These are phyloP conservation scores for Melanaphis sacchari DNA, from an alignment of 1,140 invertebrate species.

Conservation along the genomic window DNA sequence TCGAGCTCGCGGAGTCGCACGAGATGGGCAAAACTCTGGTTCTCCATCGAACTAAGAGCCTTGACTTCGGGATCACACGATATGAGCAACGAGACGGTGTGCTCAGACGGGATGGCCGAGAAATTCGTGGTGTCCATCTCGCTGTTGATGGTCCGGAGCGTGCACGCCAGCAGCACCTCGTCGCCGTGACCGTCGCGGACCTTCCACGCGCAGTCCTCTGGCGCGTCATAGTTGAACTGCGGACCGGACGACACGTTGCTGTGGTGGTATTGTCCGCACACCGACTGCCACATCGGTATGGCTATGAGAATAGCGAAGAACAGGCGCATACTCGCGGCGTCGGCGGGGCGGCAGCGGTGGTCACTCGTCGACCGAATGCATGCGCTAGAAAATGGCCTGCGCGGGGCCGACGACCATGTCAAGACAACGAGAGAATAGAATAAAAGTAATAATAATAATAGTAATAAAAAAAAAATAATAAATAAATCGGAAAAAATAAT, in stretches of 20 bases:
- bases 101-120: constrained; percentile 82
- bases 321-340: constrained; percentile 9
- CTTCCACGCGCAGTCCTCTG: constrained; percentile 82
- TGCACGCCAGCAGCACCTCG: constrained; percentile 80
- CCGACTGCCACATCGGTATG: constrained; percentile 23
- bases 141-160: constrained; percentile 79
- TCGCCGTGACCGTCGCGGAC: constrained; percentile 64
- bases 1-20: constrained; percentile 77
- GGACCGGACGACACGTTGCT: constrained; percentile 64
- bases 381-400: neutral
- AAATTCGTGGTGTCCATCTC: constrained; percentile 87
- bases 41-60: constrained; percentile 75
- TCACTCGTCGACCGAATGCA: neutral
- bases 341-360: neutral
- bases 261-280: constrained; percentile 61
- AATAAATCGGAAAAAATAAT: no score
- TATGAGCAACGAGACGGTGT: constrained; percentile 80
- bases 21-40: constrained; percentile 81
- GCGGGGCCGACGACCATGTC: neutral
- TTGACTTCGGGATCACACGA: constrained; percentile 79
- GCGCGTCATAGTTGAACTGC: constrained; percentile 77
- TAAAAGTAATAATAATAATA: neutral
- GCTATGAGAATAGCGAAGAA: constrained; percentile 17
- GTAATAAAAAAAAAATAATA: no score
- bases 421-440: neutral